Evolutionary conservation across 2,797 vertebrate genomes (phyloP), one percentile per base, ranked within the genome.

Genomic region (Phrynocephalus forsythii): DNA sequence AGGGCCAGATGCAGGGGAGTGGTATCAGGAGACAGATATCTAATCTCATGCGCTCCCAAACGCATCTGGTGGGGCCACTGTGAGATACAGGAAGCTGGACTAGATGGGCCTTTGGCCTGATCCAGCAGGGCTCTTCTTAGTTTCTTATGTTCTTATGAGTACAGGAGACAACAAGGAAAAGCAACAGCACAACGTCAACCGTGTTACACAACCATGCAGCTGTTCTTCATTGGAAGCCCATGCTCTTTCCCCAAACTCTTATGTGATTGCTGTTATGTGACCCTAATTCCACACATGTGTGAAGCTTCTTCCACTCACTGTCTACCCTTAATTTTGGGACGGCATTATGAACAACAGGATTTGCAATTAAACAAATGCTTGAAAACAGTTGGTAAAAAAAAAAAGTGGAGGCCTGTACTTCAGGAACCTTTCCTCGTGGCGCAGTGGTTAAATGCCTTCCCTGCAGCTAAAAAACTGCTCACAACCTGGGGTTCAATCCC

Each of bases 211-310:
- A 20, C 56, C 44, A 52, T 89, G 90, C 76, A 24, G 79, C 79
- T 89, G 78, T 48, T 90, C 71, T 88, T 50, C 30, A 30, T 71
- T 9, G 89, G 81, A 86, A 78, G 60, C 90, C 90, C 82, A 0
- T 5, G 18, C 71, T 87, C 91, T 63, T 83, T 87, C 72, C 80
- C 6, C 1, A 13, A 26, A 38, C 9, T 18, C 38, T 77, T 76
- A 4, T 9, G 13, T 3, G 38, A 18, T 63, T 28, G 33, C 22
- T 75, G 26, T 52, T 44, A 44, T 18, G 16, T 77, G 44, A 56
- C 2, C 26, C 73, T n/a, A 11, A 5, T 38, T 77, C 76, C 73
- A n/a, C 60, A 85, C 8, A 60, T 15, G 72, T 38, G 11, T 6
- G 18, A 48, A 85, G 38, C 73, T 71, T 22, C 73, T 77, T 67